Conservation (phyloP, 1,140 invertebrate genomes). For the Drosophila paulistorum region DNA sequence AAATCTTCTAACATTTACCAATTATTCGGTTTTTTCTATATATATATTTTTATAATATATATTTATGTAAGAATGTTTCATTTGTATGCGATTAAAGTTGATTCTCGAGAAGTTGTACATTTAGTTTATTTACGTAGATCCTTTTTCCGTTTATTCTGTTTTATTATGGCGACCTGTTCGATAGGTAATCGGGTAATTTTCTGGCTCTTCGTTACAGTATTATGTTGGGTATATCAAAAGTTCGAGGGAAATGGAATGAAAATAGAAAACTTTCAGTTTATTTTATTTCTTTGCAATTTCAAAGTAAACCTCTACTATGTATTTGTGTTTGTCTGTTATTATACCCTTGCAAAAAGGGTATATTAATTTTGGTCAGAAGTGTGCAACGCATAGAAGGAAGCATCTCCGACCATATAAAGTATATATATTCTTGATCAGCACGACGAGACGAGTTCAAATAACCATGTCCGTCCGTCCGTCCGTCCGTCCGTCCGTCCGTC, state of each 20-base stretch:
- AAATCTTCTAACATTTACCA: constrained; percentile 53
- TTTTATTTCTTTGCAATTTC: not conserved
- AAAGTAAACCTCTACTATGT: constrained; percentile 3
- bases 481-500: too few species aligned
- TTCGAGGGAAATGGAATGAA: not conserved
- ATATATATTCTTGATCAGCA: too few species aligned
- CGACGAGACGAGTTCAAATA: too few species aligned
- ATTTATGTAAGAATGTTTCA: not conserved
- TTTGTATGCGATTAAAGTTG: constrained; percentile 6
- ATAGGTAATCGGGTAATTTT: constrained; percentile 26
- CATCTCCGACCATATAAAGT: too few species aligned
- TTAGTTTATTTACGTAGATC: constrained; percentile 66
- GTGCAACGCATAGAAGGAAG: too few species aligned
- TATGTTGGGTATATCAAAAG: constrained; percentile 1
- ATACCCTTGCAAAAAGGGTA: too few species aligned
- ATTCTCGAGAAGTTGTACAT: constrained; percentile 70
- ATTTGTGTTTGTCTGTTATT: not conserved
- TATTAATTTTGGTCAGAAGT: too few species aligned
- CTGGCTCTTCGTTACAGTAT: constrained; percentile 15
- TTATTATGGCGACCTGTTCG: not conserved
- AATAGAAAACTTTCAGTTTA: not conserved
- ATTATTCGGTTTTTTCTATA: constrained; percentile 21
- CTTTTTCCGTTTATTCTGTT: constrained; percentile 18
- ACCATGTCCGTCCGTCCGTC: too few species aligned
- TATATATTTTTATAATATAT: not conserved